Base-by-base conservation (phyloP, 2,888 invertebrate species). In the Melieria omissa region DNA sequence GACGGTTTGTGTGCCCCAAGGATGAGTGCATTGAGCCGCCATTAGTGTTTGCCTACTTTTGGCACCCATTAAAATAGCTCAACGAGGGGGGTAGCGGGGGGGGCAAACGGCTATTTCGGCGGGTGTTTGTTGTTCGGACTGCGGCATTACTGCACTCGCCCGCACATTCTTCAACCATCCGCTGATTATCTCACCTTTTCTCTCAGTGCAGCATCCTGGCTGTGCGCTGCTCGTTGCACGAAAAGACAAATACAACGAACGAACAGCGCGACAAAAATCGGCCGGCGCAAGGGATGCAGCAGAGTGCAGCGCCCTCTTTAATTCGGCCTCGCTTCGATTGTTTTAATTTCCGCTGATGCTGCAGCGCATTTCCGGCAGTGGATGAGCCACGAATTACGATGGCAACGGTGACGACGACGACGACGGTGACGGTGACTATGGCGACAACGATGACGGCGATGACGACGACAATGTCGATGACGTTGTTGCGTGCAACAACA, bases 341-440 rank as follows among this genome's bases (percentile, higher is more conserved):
- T 75, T 73, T 79, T 79, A 79, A 79, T 80, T 80, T 80, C 80
- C 80, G 80, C 69, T 75, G 78, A 76, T 76, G 78, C 76, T 78
- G 76, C 74, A 75, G 70, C 72, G 72, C 69, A 73, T 72, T 76
- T 79, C 78, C 79, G 78, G 74, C 75, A 62, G 54, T 69, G 69
- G 61, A 98, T 98, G 88, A 92, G 98, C 75, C 93, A 98, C 58
- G 52, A 29, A 29, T 29, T 29, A 29, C 29, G 29, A 29, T 29
- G 29, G 29, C 29, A 29, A 29, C 29, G 29, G 29, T 29, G 29
- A 67, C 67, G 58, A 49, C 10, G 47, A 41, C 42, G 42, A 69
- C 44, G 60, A 55, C 62, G 57, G 46, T 45, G 55, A 57, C 46
- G 57, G 52, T 52, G 60, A 16, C 47, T 62, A 55, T 63, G 54